A percentile compares a stretch with the other conserved stretches of the same genome.
Conservation (phyloP, 2,797 vertebrate species). For the Gobionotothen gibberifrons region DNA sequence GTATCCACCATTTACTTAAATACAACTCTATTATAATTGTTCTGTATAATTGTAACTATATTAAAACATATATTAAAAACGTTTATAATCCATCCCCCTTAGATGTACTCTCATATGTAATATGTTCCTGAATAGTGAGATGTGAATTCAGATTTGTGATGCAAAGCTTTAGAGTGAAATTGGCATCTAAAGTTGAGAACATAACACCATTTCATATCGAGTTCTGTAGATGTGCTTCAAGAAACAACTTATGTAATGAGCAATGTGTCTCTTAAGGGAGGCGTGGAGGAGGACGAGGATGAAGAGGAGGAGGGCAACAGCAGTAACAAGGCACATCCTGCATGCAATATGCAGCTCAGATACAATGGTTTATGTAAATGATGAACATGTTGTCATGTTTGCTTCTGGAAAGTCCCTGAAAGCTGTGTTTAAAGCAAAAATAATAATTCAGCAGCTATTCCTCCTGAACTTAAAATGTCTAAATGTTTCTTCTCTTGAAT, state of each 20-base stretch:
- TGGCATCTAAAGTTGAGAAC: neutral
- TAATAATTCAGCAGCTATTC: neutral
- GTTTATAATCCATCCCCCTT: neutral
- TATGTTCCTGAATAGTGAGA: neutral
- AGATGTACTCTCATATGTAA: neutral
- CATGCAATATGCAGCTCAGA: constrained; percentile 10
- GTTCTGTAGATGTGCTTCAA: constrained; percentile 25
- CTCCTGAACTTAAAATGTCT: neutral
- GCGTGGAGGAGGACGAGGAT: constrained; percentile 38
- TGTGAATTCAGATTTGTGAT: neutral
- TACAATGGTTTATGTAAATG: constrained; percentile 41
- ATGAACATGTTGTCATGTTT: constrained; percentile 4
- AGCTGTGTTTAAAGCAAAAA: constrained; percentile 6
- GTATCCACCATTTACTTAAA: neutral
- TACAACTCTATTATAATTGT: neutral
- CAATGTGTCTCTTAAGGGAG: constrained; percentile 23
- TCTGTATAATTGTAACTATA: neutral
- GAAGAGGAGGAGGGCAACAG: constrained; percentile 33
- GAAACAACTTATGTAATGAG: constrained; percentile 52
- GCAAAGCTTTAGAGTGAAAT: constrained; percentile 7
- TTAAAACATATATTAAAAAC: neutral
- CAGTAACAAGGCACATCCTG: constrained; percentile 45
- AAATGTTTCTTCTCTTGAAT: neutral
- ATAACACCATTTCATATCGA: constrained; percentile 7
- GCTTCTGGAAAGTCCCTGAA: constrained; percentile 17